Evolutionary conservation across 1,140 invertebrate species (phyloP), one percentile per base, ranked within the genome.

Genomic region (Panagrolaimus sp.): DNA sequence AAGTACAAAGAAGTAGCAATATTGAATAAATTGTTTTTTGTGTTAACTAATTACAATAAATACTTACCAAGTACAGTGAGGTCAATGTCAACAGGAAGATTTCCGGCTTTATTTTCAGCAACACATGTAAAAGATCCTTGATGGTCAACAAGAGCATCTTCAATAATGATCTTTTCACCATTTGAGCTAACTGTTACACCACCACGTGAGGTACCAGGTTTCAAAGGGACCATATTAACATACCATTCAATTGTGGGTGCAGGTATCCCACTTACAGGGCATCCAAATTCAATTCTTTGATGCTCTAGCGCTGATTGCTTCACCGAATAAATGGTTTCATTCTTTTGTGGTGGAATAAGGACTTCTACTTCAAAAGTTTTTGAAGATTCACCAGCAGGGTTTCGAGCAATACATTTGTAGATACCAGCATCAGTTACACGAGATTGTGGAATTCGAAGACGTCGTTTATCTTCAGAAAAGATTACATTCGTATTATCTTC

Each of bases 301-400:
- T 73, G 68, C 68, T 81, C 76, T 5, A 70, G 67, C 8, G 71
- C 74, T 13, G 66, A 64, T 9, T 77, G 38, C 25, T 75, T 66
- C 20, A 47, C 63, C 43, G 72, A 74, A n/a, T 70, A 71, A 16
- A 63, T 44, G 11, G 68, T 25, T 31, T 81, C 77, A 47, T 81
- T 74, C 23, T 79, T 27, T 25, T 62, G 67, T 8, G 78, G 76
- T 13, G 77, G 74, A 9, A 81, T 77, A 74, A 63, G 63, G 77
- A 77, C 66, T 51, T 76, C 63, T 5, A 74, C 65, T 47, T 83
- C 67, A 69, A 82, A 85, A 7, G 73, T 64, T 9, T 83, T 73
- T 25, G 70, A 74, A 7, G 78, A 13, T 16, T 62, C 69, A 23
- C 70, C 70, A 9, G 70, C 70, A 13, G 23, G 20, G 43, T 72